Evolutionary conservation across 2,888 invertebrate genomes (phyloP).

Genomic region (Pristionchus fissidentatus): DNA sequence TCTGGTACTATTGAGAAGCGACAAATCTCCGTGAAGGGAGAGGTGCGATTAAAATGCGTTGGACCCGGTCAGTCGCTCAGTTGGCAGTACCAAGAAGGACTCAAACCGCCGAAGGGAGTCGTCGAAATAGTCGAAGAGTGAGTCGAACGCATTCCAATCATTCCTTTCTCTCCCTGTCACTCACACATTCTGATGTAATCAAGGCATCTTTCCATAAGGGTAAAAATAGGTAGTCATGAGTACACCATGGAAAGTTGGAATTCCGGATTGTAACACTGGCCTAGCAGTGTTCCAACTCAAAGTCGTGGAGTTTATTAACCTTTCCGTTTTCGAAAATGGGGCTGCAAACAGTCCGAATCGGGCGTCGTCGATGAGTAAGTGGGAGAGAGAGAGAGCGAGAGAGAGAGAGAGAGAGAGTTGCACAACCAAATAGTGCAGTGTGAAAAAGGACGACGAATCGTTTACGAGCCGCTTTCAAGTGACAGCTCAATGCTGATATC

Average conservation of each 20-base stretch:
- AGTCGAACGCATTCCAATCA: neutral
- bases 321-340: too few relatives aligned
- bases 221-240: too few relatives aligned
- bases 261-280: too few relatives aligned
- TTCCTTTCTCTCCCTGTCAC: neutral
- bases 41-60: conserved; percentile 25
- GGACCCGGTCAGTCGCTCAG: neutral
- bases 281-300: too few relatives aligned
- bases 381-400: too few relatives aligned
- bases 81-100: conserved; percentile 33
- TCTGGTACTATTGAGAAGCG: neutral
- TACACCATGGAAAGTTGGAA: too few relatives aligned
- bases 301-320: too few relatives aligned
- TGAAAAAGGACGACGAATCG: neutral
- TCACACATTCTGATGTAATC: too few relatives aligned
- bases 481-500: neutral
- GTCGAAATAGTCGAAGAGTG: conserved; percentile 4
- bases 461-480: conserved; percentile 22
- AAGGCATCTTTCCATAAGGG: too few relatives aligned
- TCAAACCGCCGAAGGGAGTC: neutral
- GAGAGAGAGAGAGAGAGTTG: conserved; percentile 6
- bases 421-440: neutral
- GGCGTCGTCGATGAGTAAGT: neutral
- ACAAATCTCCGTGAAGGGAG: conserved; percentile 32
- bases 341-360: too few relatives aligned